A percentile compares a stretch with the other conserved stretches of the same genome.
Evolutionary conservation across 2,113 vertebrate species (phyloP).

Genomic region (Trematomus loennbergii): DNA sequence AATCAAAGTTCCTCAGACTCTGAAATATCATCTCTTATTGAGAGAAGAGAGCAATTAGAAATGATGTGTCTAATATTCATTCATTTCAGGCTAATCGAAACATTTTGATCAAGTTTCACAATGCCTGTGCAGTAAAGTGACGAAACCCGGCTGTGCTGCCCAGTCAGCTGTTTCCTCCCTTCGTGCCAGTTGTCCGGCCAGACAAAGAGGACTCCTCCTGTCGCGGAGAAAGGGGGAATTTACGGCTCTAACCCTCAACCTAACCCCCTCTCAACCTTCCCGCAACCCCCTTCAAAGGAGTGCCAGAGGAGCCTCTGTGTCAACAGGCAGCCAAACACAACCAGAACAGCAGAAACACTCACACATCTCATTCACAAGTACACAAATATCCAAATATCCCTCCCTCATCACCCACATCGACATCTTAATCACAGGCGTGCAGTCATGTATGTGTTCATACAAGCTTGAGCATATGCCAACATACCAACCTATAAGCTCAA

Average conservation of each 20-base stretch:
- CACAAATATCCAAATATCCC: conserved; percentile 27
- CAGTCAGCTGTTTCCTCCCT: conserved; percentile 68
- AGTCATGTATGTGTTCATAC: neutral
- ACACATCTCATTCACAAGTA: conserved; percentile 32
- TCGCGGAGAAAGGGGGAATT: conserved; percentile 34
- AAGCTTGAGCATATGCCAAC: neutral
- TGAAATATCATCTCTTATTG: neutral
- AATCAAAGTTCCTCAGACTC: too few relatives aligned
- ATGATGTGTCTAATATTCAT: too few relatives aligned
- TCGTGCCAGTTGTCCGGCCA: conserved; percentile 71
- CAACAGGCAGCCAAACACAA: conserved; percentile 50
- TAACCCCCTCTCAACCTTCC: conserved; percentile 12
- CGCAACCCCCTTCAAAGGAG: conserved; percentile 55
- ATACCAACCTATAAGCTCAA: neutral
- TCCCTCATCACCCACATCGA: neutral
- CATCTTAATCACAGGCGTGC: neutral
- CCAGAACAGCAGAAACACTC: neutral
- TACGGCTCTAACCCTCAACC: conserved; percentile 38
- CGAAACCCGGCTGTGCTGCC: conserved; percentile 22
- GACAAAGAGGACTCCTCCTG: conserved; percentile 68
- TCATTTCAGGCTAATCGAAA: neutral
- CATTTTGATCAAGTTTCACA: neutral
- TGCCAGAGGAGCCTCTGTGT: conserved; percentile 55
- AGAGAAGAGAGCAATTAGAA: neutral
- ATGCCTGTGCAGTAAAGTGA: neutral